Conservation (phyloP, 2,888 invertebrate genomes). For the Drosophila birchii region DNA sequence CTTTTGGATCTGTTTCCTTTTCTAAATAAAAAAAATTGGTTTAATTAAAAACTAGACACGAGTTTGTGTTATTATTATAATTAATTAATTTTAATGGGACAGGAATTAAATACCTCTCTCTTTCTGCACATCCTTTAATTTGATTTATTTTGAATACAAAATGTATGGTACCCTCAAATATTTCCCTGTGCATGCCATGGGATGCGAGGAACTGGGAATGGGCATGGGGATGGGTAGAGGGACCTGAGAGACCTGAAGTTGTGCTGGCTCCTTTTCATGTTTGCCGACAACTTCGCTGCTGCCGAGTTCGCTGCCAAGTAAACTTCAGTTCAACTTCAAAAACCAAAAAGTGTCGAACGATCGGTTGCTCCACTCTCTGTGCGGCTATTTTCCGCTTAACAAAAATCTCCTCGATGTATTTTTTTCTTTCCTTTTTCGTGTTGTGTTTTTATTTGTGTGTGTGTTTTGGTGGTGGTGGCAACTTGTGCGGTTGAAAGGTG, state of each 20-base stretch:
- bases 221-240: slow-evolving; percentile 41
- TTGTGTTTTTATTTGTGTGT: slow-evolving; percentile 28
- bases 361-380: slow-evolving; percentile 70
- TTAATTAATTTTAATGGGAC: no score
- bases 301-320: slow-evolving; percentile 58
- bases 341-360: slow-evolving; percentile 77
- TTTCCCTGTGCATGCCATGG: not conserved
- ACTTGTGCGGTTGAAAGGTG: slow-evolving; percentile 80
- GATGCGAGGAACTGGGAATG: slow-evolving; percentile 10
- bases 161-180: not conserved
- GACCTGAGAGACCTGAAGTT: slow-evolving; percentile 68
- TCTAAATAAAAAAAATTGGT: no score
- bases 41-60: no score
- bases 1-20: no score
- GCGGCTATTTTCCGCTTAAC: slow-evolving; percentile 78
- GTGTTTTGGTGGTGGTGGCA: slow-evolving; percentile 60
- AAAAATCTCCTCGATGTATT: slow-evolving; percentile 56
- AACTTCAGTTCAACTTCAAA: slow-evolving; percentile 58
- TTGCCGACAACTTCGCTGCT: slow-evolving; percentile 72
- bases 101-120: no score
- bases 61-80: no score
- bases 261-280: slow-evolving; percentile 69
- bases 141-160: no score
- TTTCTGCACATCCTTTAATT: no score
- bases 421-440: slow-evolving; percentile 43